These are phyloP conservation scores for Stegodyphus mimosarum DNA, from an alignment of 1,140 invertebrate genomes.

Conservation along the genomic window DNA sequence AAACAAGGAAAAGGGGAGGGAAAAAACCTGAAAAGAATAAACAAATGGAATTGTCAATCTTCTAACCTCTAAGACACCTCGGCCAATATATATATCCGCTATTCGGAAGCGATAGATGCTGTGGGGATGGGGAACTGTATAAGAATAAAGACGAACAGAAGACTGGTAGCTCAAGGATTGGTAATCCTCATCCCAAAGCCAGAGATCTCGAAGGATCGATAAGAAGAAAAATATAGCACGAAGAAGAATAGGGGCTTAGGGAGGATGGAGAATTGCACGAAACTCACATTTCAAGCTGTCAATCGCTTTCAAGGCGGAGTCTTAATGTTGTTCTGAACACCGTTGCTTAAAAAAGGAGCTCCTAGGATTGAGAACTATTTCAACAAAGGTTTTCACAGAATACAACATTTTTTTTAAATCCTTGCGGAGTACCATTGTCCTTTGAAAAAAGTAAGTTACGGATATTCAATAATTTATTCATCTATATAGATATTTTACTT, in stretches of 20 bases:
- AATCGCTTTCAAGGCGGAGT: slow-evolving; percentile 8
- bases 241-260: slow-evolving; percentile 47
- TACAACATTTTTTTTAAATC: too few relatives aligned
- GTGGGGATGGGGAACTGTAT: too few relatives aligned
- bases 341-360: background rate
- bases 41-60: slow-evolving; percentile 7
- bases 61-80: slow-evolving; percentile 31
- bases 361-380: too few relatives aligned
- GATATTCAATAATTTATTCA: too few relatives aligned
- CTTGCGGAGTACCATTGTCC: too few relatives aligned
- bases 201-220: slow-evolving; percentile 29
- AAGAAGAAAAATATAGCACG: slow-evolving; percentile 49
- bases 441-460: too few relatives aligned
- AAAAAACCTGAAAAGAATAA: background rate
- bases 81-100: background rate
- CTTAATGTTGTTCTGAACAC: background rate
- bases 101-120: too few relatives aligned
- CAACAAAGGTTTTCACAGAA: too few relatives aligned
- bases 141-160: too few relatives aligned
- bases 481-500: too few relatives aligned
- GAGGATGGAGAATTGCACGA: slow-evolving; percentile 33
- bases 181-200: slow-evolving; percentile 50
- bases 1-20: background rate
- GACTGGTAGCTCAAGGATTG: slow-evolving; percentile 13
- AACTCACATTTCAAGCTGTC: slow-evolving; percentile 59